Percentiles rank a stretch among this genome's conserved stretches.
These are phyloP conservation scores for Notoglanidium macrostoma DNA, from an alignment of 2,797 vertebrate genomes.

Conservation along the genomic window DNA sequence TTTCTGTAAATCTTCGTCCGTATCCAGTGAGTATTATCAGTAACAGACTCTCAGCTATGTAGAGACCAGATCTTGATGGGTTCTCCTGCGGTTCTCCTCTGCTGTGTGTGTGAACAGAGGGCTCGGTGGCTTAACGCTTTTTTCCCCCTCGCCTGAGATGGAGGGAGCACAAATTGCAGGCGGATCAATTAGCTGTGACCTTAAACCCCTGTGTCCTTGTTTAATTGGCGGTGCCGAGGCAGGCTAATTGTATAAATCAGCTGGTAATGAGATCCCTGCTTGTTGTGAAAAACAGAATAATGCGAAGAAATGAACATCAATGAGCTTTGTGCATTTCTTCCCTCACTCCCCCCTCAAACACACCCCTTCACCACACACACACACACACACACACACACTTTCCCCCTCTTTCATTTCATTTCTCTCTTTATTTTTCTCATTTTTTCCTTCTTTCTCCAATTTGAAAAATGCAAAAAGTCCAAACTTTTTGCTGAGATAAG, in stretches of 20 bases:
- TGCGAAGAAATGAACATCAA: slow-evolving; percentile 78
- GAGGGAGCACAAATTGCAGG: slow-evolving; percentile 78
- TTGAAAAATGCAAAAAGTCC: slow-evolving; percentile 39
- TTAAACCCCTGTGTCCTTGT: slow-evolving; percentile 86
- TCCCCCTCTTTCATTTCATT: slow-evolving; percentile 15
- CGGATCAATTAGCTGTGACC: slow-evolving; percentile 86
- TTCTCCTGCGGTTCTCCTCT: neutral
- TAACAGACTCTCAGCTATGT: neutral
- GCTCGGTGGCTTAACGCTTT: slow-evolving; percentile 70
- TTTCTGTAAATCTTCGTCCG: neutral
- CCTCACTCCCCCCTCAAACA: slow-evolving; percentile 23
- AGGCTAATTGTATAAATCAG: slow-evolving; percentile 86
- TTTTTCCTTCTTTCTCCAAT: neutral
- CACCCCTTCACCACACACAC: slow-evolving; percentile 2
- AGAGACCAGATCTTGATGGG: neutral
- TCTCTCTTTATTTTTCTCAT: slow-evolving; percentile 21
- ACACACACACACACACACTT: neutral
- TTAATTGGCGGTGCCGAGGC: slow-evolving; percentile 85
- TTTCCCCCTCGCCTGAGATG: slow-evolving; percentile 59
- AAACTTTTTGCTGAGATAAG: slow-evolving; percentile 49
- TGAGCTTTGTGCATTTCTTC: slow-evolving; percentile 49
- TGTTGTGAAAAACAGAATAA: slow-evolving; percentile 85
- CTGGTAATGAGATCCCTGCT: slow-evolving; percentile 86
- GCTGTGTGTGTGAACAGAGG: neutral
- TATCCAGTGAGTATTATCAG: too few species aligned